Base-by-base conservation (phyloP, 2,888 invertebrate genomes). In the Lasiommata megera region DNA sequence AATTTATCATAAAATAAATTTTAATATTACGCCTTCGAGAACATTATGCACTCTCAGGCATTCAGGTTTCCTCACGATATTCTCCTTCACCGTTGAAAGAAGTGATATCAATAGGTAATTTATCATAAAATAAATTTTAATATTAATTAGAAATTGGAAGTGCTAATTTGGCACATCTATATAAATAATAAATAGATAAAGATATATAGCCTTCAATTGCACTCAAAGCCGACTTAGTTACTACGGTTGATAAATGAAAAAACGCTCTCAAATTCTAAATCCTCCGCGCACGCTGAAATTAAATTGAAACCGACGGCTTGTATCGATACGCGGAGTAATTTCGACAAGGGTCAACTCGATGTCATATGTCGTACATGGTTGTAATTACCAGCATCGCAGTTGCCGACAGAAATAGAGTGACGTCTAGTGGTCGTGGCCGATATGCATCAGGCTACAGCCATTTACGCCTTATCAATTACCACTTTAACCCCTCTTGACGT, bases 251-350 rank as follows among this genome's bases (percentile, higher is more conserved):
- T 40, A 17, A 17, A 6, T 9, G 18, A 18, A 40, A 37, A 40
- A 18, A 11, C n/a, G 40, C 40, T 11, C 17, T 40, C 11, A 18
- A 8, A 40, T 18, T 40, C 17, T 18, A 18, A 40, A 40, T 17
- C 40, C 18, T 17, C 41, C 40, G 40, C 16, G 7, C 9, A 11
- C 34, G 77, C 79, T 73, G 66, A 73, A 79, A 76, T 82, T 85
- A 84, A 87, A 87, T 87, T 85, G 83, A 84, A 85, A 79, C 75
- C 78, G 78, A 75, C 81, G 51, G 9, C n/a, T 23, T 23, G 37
- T 38, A 37, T 60, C 56, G 75, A 75, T 71, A 71, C 67, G 69
- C 14, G 12, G 29, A 46, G 11, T 46, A 38, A 40, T 52, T 31
- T 57, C 54, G 75, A 76, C 72, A 71, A 66, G 69, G 64, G 62